Evolutionary conservation across 1,140 invertebrate genomes (phyloP).

Genomic region (Acyrthosiphon pisum): DNA sequence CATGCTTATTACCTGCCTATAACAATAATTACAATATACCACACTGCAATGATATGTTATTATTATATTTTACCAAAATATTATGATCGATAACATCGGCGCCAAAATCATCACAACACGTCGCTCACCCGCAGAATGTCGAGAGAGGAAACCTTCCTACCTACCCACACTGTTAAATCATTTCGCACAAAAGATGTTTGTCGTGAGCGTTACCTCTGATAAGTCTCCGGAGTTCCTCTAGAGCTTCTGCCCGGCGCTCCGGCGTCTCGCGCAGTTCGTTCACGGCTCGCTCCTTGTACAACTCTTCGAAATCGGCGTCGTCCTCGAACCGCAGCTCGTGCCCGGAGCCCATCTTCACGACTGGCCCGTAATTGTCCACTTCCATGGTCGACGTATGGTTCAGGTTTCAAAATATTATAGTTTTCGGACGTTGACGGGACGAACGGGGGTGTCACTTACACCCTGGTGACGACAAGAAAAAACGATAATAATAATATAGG

Average conservation of each 20-base stretch:
- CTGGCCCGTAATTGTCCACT: not conserved
- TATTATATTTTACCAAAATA: no score
- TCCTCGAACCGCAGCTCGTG: constrained; percentile 23
- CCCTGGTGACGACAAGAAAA: no score
- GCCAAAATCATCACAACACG: no score
- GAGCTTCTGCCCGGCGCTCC: not conserved
- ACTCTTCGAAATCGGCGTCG: not conserved
- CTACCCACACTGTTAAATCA: no score
- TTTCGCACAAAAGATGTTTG: no score
- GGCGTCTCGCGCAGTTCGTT: constrained; percentile 16
- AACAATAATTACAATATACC: not conserved
- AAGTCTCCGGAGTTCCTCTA: not conserved
- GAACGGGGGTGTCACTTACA: no score
- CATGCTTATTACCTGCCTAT: no score
- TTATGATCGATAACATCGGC: no score
- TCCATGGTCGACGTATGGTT: not conserved
- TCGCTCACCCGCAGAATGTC: no score
- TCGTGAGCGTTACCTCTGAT: not conserved
- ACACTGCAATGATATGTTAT: not conserved
- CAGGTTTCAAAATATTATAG: not conserved
- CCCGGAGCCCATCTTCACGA: constrained; percentile 21
- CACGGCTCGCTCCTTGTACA: not conserved
- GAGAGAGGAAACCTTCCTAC: no score
- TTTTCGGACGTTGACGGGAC: not conserved
- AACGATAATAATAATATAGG: no score